Evolutionary conservation across 2,113 vertebrate genomes (phyloP).

Genomic region (Mormoops blainvillei): DNA sequence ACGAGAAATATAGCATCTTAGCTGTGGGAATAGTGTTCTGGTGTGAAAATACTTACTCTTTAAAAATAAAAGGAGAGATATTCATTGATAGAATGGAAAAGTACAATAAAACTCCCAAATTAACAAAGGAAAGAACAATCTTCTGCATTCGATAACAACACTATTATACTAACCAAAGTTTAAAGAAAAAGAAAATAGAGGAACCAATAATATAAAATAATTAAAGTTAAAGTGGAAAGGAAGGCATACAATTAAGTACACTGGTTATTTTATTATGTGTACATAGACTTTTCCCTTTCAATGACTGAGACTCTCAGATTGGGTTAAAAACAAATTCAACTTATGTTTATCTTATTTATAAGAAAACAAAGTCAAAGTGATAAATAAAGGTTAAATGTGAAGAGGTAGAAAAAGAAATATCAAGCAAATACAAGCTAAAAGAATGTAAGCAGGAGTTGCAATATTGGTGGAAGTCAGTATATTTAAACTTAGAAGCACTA

Average conservation of each 20-base stretch:
- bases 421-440: neutral
- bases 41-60: neutral
- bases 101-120: neutral
- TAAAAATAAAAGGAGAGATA: neutral
- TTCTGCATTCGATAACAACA: neutral
- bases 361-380: neutral
- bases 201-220: neutral
- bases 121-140: neutral
- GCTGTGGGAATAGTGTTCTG: neutral
- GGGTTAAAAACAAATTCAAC: neutral
- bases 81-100: neutral
- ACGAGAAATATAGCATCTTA: neutral
- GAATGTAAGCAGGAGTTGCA: neutral
- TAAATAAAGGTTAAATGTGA: neutral
- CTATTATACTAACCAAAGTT: neutral
- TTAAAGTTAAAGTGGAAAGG: neutral
- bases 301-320: neutral
- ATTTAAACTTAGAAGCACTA: neutral
- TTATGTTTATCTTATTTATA: neutral
- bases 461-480: neutral
- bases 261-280: neutral
- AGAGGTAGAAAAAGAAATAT: neutral
- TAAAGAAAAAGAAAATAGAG: neutral
- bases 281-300: neutral
- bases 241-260: neutral